These are phyloP conservation scores for Pristionchus entomophagus DNA, from an alignment of 2,888 invertebrate species.

Conservation along the genomic window DNA sequence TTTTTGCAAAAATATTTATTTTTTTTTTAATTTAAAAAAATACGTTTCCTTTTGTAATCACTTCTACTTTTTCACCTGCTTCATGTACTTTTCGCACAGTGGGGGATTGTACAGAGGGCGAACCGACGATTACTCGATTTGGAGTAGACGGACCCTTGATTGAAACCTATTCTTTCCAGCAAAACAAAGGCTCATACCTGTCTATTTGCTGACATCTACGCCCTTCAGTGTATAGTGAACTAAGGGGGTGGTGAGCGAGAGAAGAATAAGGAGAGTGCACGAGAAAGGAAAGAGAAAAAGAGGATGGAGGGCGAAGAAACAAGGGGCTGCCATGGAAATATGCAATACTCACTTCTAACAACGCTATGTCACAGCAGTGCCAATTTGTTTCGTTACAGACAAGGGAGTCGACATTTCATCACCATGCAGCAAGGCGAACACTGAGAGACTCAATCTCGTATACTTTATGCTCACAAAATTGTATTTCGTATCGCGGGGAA, in stretches of 20 bases:
- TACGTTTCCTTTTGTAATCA: too few relatives aligned
- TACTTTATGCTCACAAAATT: background rate
- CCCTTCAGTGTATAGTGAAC: background rate
- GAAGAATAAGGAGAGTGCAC: background rate
- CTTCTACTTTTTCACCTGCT: too few relatives aligned
- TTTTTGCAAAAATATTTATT: too few relatives aligned
- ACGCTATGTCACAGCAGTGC: background rate
- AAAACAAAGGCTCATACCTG: too few relatives aligned
- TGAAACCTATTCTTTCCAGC: too few relatives aligned
- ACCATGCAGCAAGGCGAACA: background rate
- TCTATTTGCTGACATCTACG: background rate
- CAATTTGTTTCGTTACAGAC: background rate
- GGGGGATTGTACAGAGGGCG: background rate
- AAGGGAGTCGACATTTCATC: background rate
- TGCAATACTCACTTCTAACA: background rate
- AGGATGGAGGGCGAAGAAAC: background rate
- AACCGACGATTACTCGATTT: constrained; percentile 8
- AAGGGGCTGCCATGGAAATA: background rate
- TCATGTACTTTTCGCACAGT: constrained; percentile 12
- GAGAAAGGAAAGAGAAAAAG: background rate
- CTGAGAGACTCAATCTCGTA: background rate
- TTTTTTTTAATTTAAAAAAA: too few relatives aligned
- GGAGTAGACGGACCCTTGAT: background rate
- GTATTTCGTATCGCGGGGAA: background rate
- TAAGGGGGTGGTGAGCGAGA: background rate